Conservation (phyloP, 1,140 invertebrate genomes). For the Polyergus mexicanus region DNA sequence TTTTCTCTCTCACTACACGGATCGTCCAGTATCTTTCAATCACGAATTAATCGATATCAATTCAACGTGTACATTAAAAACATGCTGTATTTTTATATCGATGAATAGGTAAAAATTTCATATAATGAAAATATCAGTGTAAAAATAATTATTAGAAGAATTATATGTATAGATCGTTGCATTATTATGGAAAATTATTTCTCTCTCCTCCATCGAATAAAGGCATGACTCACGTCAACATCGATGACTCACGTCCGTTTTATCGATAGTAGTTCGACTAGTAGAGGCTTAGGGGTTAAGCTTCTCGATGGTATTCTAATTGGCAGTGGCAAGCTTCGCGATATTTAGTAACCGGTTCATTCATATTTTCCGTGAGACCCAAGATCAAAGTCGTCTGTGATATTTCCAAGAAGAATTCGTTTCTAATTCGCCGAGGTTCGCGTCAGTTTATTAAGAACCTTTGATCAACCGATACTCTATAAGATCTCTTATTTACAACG, state of each 20-base stretch:
- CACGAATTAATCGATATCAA: background rate
- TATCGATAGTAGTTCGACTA: background rate
- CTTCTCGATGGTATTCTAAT: slow-evolving; percentile 41
- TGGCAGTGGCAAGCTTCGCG: background rate
- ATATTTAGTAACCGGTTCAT: slow-evolving; percentile 42
- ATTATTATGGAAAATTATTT: slow-evolving; percentile 1
- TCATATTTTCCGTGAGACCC: slow-evolving; percentile 24
- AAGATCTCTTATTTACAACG: slow-evolving; percentile 51
- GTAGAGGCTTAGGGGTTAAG: background rate
- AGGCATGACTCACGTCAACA: slow-evolving; percentile 9
- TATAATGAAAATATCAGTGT: background rate
- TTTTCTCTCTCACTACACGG: background rate
- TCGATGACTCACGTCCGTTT: slow-evolving; percentile 39
- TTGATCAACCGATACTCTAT: slow-evolving; percentile 28
- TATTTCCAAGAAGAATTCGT: background rate
- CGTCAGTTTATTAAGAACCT: slow-evolving; percentile 1
- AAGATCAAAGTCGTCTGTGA: background rate
- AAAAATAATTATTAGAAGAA: background rate
- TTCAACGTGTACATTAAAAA: background rate
- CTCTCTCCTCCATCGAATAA: background rate
- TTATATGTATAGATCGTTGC: background rate
- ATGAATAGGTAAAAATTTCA: background rate
- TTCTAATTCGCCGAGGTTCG: slow-evolving; percentile 10
- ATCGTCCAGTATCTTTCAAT: background rate
- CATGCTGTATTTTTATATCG: background rate